Percentiles rank a stretch among this genome's conserved stretches.
These are phyloP conservation scores for Panthera uncia DNA, from an alignment of 2,113 vertebrate species.

Conservation along the genomic window DNA sequence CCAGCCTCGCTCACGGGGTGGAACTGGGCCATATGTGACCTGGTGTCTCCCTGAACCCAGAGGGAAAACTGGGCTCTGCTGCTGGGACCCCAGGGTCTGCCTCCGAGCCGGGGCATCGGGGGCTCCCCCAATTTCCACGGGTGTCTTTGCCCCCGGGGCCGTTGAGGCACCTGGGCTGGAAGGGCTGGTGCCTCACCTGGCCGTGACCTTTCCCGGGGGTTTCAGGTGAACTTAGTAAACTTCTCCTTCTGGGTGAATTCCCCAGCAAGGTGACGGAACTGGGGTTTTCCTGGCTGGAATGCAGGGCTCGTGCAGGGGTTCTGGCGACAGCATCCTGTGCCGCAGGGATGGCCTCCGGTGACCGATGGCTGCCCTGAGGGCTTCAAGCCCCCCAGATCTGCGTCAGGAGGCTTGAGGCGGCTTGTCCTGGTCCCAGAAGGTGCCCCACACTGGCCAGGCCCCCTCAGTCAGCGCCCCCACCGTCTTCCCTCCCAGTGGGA, in stretches of 20 bases:
- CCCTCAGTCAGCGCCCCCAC: accelerated
- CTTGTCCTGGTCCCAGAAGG: too few relatives aligned
- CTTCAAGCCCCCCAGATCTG: too few relatives aligned
- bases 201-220: conserved; percentile 10
- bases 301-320: background rate
- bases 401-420: too few relatives aligned
- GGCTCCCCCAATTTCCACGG: background rate
- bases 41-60: background rate
- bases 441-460: background rate
- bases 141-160: too few relatives aligned
- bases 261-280: background rate
- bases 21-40: background rate
- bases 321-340: background rate
- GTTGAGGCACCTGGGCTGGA: accelerated
- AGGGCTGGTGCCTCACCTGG: background rate
- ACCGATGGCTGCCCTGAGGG: too few relatives aligned
- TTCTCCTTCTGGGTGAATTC: conserved; percentile 67
- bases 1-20: background rate
- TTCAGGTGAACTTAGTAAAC: conserved; percentile 56
- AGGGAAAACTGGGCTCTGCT: background rate
- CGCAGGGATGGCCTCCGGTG: too few relatives aligned
- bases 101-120: background rate
- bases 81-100: background rate
- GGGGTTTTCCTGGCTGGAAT: conserved; percentile 69
- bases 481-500: accelerated